These are phyloP conservation scores for Pseudoips prasinana DNA, from an alignment of 2,888 invertebrate species.

Conservation along the genomic window DNA sequence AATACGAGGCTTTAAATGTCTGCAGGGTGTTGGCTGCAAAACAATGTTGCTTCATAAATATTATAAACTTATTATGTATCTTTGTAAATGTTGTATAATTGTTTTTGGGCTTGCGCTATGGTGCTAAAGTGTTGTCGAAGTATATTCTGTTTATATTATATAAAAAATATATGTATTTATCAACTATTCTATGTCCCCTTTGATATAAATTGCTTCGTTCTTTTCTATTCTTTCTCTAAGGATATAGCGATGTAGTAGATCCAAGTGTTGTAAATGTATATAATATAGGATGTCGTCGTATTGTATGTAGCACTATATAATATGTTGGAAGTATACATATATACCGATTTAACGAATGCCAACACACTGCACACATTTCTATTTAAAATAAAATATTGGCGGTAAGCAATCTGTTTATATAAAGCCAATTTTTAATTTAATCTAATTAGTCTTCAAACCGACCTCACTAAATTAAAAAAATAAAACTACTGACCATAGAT, in stretches of 20 bases:
- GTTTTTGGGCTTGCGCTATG: slow-evolving; percentile 61
- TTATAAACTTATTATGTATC: slow-evolving; percentile 32
- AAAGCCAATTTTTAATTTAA: slow-evolving; percentile 15
- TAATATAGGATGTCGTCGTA: slow-evolving; percentile 47
- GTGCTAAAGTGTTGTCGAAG: slow-evolving; percentile 49
- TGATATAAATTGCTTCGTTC: slow-evolving; percentile 41
- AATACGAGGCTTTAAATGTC: slow-evolving; percentile 74
- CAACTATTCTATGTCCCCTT: slow-evolving; percentile 32
- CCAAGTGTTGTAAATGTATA: slow-evolving; percentile 70
- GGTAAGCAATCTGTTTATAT: too few species aligned
- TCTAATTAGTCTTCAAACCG: slow-evolving; percentile 13
- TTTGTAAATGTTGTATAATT: slow-evolving; percentile 51
- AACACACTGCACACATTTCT: slow-evolving; percentile 78
- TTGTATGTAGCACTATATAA: slow-evolving; percentile 12
- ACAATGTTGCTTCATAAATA: slow-evolving; percentile 44
- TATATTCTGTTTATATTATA: slow-evolving; percentile 39
- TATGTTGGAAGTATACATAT: slow-evolving; percentile 32
- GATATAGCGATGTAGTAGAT: slow-evolving; percentile 59
- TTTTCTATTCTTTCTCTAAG: slow-evolving; percentile 21
- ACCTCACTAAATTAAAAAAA: too few species aligned
- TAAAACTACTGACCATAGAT: too few species aligned
- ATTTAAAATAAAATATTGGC: slow-evolving; percentile 38
- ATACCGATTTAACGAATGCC: slow-evolving; percentile 53
- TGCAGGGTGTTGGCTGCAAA: slow-evolving; percentile 80
- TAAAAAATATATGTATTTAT: slow-evolving; percentile 27